Conservation (phyloP, 2,113 vertebrate species). For the Cyprinus carpio region DNA sequence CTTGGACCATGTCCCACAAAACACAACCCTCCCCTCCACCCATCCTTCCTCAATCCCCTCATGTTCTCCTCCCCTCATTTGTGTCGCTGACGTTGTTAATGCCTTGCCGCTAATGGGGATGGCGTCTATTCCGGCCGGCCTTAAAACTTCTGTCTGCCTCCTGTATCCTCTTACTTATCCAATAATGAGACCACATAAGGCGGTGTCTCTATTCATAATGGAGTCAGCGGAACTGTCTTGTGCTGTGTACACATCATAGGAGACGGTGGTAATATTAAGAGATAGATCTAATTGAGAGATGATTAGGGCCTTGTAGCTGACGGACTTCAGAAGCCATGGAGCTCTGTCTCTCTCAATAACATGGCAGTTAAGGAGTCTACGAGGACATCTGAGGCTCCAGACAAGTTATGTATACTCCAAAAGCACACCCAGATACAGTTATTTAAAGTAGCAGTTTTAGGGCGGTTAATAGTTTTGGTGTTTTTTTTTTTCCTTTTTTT, state of each 20-base stretch:
- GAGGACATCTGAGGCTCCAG: conserved; percentile 47
- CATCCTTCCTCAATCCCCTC: neutral
- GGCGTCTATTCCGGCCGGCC: conserved; percentile 74
- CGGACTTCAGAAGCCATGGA: conserved; percentile 64
- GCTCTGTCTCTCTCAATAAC: conserved; percentile 65
- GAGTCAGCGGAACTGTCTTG: conserved; percentile 69
- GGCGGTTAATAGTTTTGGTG: conserved; percentile 19
- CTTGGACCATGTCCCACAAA: conserved; percentile 26
- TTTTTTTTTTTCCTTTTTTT: neutral
- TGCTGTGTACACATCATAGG: conserved; percentile 66
- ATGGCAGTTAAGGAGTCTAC: conserved; percentile 49
- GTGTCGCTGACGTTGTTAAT: conserved; percentile 74
- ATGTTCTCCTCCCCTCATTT: conserved; percentile 53
- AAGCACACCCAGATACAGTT: conserved; percentile 27
- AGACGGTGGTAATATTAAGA: conserved; percentile 60
- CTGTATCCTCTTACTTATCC: conserved; percentile 77
- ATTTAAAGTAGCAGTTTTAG: conserved; percentile 43
- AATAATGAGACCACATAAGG: conserved; percentile 80
- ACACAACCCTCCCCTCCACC: neutral
- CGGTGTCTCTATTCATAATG: conserved; percentile 80
- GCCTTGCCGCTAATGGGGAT: conserved; percentile 77
- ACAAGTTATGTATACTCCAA: conserved; percentile 33
- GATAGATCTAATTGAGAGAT: conserved; percentile 73
- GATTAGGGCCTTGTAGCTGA: conserved; percentile 68
- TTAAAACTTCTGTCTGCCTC: conserved; percentile 80